Percentiles rank a stretch among this genome's conserved stretches.
Conservation (phyloP, 2,888 invertebrate species). For the Hypomecis atomaria region DNA sequence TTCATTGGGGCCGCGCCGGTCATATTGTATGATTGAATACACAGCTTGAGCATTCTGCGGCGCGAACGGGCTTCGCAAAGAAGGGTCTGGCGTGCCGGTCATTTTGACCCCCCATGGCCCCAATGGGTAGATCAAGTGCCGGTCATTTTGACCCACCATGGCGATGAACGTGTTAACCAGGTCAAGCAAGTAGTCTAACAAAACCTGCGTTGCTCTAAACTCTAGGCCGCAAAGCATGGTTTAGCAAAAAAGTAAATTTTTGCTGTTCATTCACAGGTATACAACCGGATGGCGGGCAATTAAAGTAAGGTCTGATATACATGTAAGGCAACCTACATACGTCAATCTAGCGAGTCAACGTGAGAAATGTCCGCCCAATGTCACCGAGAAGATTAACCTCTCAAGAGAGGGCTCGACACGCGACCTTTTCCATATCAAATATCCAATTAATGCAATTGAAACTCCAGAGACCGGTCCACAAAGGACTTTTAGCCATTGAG, state of each 20-base stretch:
- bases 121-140: no score
- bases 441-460: slow-evolving; percentile 45
- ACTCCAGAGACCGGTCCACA: slow-evolving; percentile 17
- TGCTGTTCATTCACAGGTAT: slow-evolving; percentile 14
- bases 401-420: slow-evolving; percentile 52
- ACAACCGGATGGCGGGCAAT: slow-evolving; percentile 22
- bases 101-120: no score
- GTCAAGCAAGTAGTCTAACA: slow-evolving; percentile 58
- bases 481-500: slow-evolving; percentile 29
- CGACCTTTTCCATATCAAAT: slow-evolving; percentile 49
- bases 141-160: no score
- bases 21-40: no score
- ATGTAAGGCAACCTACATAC: slow-evolving; percentile 59
- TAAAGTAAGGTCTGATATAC: slow-evolving; percentile 43
- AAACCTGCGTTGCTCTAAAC: slow-evolving; percentile 46
- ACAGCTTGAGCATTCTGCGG: no score
- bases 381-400: slow-evolving; percentile 61
- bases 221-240: slow-evolving; percentile 45
- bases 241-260: slow-evolving; percentile 40
- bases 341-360: slow-evolving; percentile 52
- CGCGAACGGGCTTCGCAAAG: no score
- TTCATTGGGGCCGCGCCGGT: no score
- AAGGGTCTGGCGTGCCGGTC: no score
- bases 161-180: no score
- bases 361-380: slow-evolving; percentile 60